Conservation (phyloP, 2,888 invertebrate species). For the Pseudanteris insignis region DNA sequence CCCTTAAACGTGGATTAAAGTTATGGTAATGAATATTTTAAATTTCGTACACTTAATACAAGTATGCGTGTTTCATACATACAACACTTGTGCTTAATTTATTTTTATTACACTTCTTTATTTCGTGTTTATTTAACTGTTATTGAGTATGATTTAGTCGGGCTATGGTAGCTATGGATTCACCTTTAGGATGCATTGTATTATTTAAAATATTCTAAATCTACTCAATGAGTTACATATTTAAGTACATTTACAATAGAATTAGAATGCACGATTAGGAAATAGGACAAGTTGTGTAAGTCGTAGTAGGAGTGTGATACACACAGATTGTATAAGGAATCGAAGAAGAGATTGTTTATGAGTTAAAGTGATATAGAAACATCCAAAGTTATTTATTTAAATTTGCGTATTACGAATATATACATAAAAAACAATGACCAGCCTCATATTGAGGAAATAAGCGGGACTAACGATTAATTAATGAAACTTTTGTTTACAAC, state of each 20-base stretch:
- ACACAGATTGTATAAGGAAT: slow-evolving; percentile 32
- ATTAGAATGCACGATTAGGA: slow-evolving; percentile 16
- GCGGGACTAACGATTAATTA: slow-evolving; percentile 18
- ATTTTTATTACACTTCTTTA: slow-evolving; percentile 6
- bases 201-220: slow-evolving; percentile 13
- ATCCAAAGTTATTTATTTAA: slow-evolving; percentile 19
- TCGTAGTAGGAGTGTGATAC: slow-evolving; percentile 25
- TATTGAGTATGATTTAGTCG: too few species aligned
- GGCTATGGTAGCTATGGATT: slow-evolving; percentile 16
- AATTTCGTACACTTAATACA: slow-evolving; percentile 12
- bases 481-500: too few species aligned
- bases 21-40: slow-evolving; percentile 32
- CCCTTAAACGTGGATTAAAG: slow-evolving; percentile 30
- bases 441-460: slow-evolving; percentile 30
- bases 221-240: slow-evolving; percentile 21
- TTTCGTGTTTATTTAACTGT: slow-evolving; percentile 3
- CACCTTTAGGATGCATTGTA: slow-evolving; percentile 14
- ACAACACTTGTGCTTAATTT: slow-evolving; percentile 18
- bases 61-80: slow-evolving; percentile 11
- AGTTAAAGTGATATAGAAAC: slow-evolving; percentile 43
- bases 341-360: slow-evolving; percentile 31
- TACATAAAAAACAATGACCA: slow-evolving; percentile 39
- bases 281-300: slow-evolving; percentile 20
- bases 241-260: slow-evolving; percentile 21
- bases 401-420: slow-evolving; percentile 17